Conservation (phyloP, 1,140 invertebrate species). For the Sitodiplosis mosellana region DNA sequence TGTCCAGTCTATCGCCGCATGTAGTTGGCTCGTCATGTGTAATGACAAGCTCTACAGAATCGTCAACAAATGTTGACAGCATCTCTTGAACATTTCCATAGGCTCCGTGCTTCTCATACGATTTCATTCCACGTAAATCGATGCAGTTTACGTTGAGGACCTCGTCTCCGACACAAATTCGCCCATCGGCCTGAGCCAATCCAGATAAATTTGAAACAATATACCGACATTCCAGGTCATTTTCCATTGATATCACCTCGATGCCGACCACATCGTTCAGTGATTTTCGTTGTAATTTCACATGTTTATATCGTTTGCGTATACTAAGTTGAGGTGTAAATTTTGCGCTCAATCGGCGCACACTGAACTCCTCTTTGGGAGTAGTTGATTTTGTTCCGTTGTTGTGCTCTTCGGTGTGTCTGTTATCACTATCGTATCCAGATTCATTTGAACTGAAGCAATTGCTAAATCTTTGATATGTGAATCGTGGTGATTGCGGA, state of each 20-base stretch:
- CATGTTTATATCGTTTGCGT: conserved; percentile 29
- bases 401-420: conserved; percentile 32
- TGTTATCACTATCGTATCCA: conserved; percentile 61
- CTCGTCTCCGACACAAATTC: conserved; percentile 63
- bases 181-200: conserved; percentile 33
- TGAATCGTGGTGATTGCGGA: neutral
- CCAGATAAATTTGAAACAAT: conserved; percentile 4
- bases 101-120: conserved; percentile 20
- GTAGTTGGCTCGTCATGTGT: conserved; percentile 28
- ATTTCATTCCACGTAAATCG: conserved; percentile 53
- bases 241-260: conserved; percentile 38
- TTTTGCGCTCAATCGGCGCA: neutral
- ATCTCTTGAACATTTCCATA: conserved; percentile 27
- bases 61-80: conserved; percentile 25
- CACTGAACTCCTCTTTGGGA: neutral
- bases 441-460: conserved; percentile 68
- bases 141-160: conserved; percentile 72
- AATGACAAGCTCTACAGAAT: conserved; percentile 37
- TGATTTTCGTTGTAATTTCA: conserved; percentile 35
- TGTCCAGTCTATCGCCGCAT: conserved; percentile 8
- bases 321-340: conserved; percentile 8
- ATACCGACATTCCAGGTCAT: neutral
- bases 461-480: conserved; percentile 37
- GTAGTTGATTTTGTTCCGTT: neutral
- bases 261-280: conserved; percentile 47